Evolutionary conservation across 2,113 vertebrate genomes (phyloP), one percentile per base, ranked within the genome.

Genomic region (Falco punctatus): DNA sequence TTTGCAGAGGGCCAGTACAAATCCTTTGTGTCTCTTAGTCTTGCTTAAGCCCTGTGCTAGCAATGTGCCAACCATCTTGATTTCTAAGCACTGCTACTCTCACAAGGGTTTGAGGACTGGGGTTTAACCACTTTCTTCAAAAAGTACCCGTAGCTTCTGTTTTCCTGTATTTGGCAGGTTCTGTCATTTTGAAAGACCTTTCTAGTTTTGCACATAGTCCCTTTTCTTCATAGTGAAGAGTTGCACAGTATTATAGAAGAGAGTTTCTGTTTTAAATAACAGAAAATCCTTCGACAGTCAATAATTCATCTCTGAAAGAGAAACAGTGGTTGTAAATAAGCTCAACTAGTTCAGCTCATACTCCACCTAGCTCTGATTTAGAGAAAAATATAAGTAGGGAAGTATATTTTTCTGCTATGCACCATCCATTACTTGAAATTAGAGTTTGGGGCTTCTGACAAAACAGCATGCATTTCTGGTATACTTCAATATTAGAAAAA

Each of bases 321-420:
- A 88, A 95, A 61, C 55, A 74, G 59, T 3, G 2, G 30, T 52
- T 84, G 24, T 94, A 96, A 91, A 94, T 84, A 94, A 94, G n/a
- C 32, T 78, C 75, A 52, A 20, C 48, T 86, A 23, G 28, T 90
- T 90, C 88, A 88, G 71, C 62, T 91, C n/a, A 67, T 81, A 88
- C 42, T 81, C 67, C 55, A 86, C 38, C 67, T 83, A 94, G 40
- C 64, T 92, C 77, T 78, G 83, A 91, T 91, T 88, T 74, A 86
- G 48, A 67, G 79, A 66, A 77, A 70, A 73, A 33, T 46, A 1
- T 13, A 73, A 82, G n/a, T 28, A 80, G 23, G 49, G 42, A 88
- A 64, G 44, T 65, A 32, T 42, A 51, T 86, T 83, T 77, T 90
- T 96, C 67, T 85, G 11, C 84, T 81, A 3, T 23, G 5, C 67